Percentiles rank a stretch among this genome's conserved stretches.
Evolutionary conservation across 2,113 vertebrate species (phyloP).

Genomic region (Pipra filicauda): DNA sequence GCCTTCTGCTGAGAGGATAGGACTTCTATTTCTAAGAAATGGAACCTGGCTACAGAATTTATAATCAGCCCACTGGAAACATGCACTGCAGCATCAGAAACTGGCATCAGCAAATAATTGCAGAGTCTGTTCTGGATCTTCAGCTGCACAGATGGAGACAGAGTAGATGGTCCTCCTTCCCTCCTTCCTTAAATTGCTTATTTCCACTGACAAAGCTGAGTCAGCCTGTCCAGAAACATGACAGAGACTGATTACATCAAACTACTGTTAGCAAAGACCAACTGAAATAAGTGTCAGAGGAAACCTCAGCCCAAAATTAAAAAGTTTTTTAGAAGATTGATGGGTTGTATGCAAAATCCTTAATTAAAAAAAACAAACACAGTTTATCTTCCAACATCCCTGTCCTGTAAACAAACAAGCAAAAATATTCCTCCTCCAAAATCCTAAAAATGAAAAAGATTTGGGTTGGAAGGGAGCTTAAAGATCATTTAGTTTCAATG

Average conservation of each 20-base stretch:
- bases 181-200: neutral
- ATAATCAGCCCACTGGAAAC: neutral
- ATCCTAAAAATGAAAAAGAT: neutral
- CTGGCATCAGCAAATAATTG: neutral
- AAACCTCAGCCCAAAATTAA: neutral
- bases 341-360: neutral
- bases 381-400: neutral
- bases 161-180: neutral
- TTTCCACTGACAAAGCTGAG: neutral
- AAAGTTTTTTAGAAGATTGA: neutral
- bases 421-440: neutral
- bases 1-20: neutral
- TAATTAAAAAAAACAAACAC: neutral
- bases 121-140: neutral
- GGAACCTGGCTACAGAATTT: neutral
- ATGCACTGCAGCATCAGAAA: neutral
- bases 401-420: neutral
- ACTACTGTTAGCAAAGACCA: neutral
- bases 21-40: neutral
- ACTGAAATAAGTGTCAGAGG: neutral
- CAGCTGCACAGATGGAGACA: neutral
- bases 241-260: conserved; percentile 7
- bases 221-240: neutral
- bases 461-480: neutral
- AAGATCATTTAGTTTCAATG: neutral